A percentile compares a stretch with the other conserved stretches of the same genome.
phyloP scores from a whole-genome alignment of 2,888 invertebrate genomes.

The Scrobipalpa atriplicella region DNA sequence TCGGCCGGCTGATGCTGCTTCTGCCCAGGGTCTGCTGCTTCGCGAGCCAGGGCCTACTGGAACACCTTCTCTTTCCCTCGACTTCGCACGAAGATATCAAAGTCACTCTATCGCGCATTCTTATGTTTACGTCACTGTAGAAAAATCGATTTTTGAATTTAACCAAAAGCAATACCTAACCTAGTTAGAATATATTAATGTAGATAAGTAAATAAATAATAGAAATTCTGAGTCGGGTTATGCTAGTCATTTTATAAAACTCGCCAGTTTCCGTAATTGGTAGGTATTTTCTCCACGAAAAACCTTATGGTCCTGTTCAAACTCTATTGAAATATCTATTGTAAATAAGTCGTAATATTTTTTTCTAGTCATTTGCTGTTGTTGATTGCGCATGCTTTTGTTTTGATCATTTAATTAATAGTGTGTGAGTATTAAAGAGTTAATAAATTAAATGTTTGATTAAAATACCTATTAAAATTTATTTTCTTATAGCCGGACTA shows the following conservation, averaged over 20 bases:
- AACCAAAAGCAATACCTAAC: slow-evolving; percentile 23
- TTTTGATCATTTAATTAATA: neutral
- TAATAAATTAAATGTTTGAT: no score
- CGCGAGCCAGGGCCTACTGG: slow-evolving; percentile 62
- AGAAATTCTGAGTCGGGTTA: no score
- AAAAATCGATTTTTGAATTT: neutral
- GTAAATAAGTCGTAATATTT: neutral
- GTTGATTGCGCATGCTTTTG: neutral
- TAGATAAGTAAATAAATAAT: no score
- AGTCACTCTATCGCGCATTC: slow-evolving; percentile 58
- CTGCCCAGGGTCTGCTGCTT: slow-evolving; percentile 84
- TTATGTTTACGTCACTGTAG: slow-evolving; percentile 58
- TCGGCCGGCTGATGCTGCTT: slow-evolving; percentile 88
- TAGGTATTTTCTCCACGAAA: no score
- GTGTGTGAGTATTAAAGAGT: no score
- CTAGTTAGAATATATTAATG: neutral
- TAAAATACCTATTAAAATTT: no score
- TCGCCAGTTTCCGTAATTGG: no score
- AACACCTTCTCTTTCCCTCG: slow-evolving; percentile 90
- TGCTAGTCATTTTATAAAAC: no score
- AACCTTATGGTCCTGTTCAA: no score
- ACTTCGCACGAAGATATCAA: slow-evolving; percentile 72
- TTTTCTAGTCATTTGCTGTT: neutral
- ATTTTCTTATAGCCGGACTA: no score
- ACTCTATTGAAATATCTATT: no score